A percentile compares a stretch with the other conserved stretches of the same genome.
phyloP scores from a whole-genome alignment of 2,113 vertebrate genomes.

The Propithecus coquereli region DNA sequence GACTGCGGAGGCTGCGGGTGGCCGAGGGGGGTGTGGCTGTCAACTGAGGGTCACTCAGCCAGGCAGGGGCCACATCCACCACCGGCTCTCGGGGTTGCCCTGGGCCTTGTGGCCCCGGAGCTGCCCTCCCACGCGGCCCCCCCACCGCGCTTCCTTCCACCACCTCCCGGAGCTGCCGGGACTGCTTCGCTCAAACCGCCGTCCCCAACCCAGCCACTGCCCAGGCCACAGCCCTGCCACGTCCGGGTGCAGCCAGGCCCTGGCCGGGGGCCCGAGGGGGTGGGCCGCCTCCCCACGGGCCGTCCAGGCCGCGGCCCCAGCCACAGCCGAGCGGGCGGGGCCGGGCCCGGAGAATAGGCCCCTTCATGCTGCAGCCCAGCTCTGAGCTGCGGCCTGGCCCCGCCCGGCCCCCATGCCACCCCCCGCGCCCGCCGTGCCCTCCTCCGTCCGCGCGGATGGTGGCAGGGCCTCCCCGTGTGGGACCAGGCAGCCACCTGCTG shows the following conservation, averaged over 20 bases:
- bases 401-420: background rate
- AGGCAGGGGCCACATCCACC: rapidly evolving
- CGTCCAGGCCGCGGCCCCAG: background rate
- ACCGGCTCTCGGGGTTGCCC: rapidly evolving
- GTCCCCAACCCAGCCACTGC: background rate
- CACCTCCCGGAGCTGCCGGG: slow-evolving; percentile 13
- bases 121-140: background rate
- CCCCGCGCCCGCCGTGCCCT: slow-evolving; percentile 59
- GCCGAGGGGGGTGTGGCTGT: background rate
- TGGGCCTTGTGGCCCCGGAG: background rate
- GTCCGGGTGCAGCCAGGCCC: background rate
- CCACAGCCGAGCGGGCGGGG: background rate
- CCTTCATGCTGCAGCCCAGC: slow-evolving; percentile 26
- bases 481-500: slow-evolving; percentile 72
- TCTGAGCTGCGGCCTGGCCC: background rate
- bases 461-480: slow-evolving; percentile 68
- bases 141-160: slow-evolving; percentile 60
- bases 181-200: background rate
- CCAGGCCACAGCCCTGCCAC: background rate
- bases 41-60: background rate
- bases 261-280: background rate
- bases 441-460: slow-evolving; percentile 71
- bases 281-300: background rate
- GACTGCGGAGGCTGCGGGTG: rapidly evolving
- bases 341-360: background rate